Evolutionary conservation across 1,140 invertebrate genomes (phyloP).

Genomic region (Drosophila sp.): DNA sequence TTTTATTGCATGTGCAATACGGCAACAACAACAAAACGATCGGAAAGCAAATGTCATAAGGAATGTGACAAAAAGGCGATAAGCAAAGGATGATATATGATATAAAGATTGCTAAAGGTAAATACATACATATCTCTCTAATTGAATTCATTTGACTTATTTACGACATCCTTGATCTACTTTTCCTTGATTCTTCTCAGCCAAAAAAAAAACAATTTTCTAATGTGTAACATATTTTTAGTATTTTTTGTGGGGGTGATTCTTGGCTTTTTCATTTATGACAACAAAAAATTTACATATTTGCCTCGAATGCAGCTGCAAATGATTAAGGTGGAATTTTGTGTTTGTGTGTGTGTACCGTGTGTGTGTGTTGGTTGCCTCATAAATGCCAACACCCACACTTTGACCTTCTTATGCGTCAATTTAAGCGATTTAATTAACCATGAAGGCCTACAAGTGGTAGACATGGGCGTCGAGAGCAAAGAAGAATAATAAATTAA

Average conservation of each 20-base stretch:
- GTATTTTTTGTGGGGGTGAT: slow-evolving; percentile 58
- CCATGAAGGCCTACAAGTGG: slow-evolving; percentile 71
- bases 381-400: slow-evolving; percentile 72
- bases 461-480: slow-evolving; percentile 13
- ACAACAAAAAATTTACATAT: slow-evolving; percentile 65
- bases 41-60: slow-evolving; percentile 6
- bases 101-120: not conserved
- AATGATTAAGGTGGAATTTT: slow-evolving; percentile 4
- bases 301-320: slow-evolving; percentile 62
- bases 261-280: slow-evolving; percentile 36
- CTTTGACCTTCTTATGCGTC: slow-evolving; percentile 68
- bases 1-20: slow-evolving; percentile 40
- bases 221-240: slow-evolving; percentile 56
- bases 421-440: slow-evolving; percentile 72
- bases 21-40: slow-evolving; percentile 11
- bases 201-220: not conserved
- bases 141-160: slow-evolving; percentile 39
- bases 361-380: slow-evolving; percentile 52
- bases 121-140: not conserved
- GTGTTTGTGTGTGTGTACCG: slow-evolving; percentile 10
- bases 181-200: slow-evolving; percentile 34
- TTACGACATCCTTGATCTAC: slow-evolving; percentile 39
- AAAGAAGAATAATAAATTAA: slow-evolving; percentile 1
- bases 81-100: not conserved
- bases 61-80: not conserved